Conservation (phyloP, 2,797 vertebrate species). For the Phoebastria nigripes region DNA sequence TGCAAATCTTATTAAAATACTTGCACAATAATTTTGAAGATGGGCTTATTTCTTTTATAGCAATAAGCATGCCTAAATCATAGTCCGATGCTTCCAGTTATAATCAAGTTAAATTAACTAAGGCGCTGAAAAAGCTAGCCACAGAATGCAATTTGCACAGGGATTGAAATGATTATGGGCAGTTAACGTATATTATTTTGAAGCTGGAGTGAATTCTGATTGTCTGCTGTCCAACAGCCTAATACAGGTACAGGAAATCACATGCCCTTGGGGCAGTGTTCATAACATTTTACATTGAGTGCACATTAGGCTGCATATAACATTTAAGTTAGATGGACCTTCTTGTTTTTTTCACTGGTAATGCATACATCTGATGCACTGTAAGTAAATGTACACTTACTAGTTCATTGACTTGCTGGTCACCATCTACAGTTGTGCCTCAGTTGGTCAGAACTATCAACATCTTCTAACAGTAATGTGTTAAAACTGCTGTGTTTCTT, state of each 20-base stretch:
- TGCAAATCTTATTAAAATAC: slow-evolving; percentile 98
- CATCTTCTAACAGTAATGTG: not conserved
- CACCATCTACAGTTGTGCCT: not conserved
- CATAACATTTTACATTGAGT: slow-evolving; percentile 65
- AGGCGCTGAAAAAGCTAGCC: slow-evolving; percentile 79
- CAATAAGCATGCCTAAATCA: slow-evolving; percentile 96
- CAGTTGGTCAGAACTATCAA: not conserved
- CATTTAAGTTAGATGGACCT: slow-evolving; percentile 53
- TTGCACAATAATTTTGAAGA: slow-evolving; percentile 89
- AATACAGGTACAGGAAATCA: slow-evolving; percentile 53
- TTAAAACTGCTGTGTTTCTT: slow-evolving; percentile 23
- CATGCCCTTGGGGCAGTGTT: slow-evolving; percentile 37
- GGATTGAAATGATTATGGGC: slow-evolving; percentile 51
- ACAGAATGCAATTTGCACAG: slow-evolving; percentile 70
- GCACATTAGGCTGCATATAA: slow-evolving; percentile 66
- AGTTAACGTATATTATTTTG: slow-evolving; percentile 48
- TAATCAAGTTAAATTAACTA: slow-evolving; percentile 81
- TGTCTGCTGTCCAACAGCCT: slow-evolving; percentile 33
- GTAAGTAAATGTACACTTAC: slow-evolving; percentile 50
- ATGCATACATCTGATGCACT: slow-evolving; percentile 45
- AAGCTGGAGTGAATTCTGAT: slow-evolving; percentile 69
- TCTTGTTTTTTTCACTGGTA: slow-evolving; percentile 30
- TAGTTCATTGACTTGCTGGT: slow-evolving; percentile 32
- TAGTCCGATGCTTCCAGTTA: slow-evolving; percentile 85
- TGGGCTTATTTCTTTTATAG: slow-evolving; percentile 88